Base-by-base conservation (phyloP, 2,113 vertebrate species). In the Leuciscus idus region DNA sequence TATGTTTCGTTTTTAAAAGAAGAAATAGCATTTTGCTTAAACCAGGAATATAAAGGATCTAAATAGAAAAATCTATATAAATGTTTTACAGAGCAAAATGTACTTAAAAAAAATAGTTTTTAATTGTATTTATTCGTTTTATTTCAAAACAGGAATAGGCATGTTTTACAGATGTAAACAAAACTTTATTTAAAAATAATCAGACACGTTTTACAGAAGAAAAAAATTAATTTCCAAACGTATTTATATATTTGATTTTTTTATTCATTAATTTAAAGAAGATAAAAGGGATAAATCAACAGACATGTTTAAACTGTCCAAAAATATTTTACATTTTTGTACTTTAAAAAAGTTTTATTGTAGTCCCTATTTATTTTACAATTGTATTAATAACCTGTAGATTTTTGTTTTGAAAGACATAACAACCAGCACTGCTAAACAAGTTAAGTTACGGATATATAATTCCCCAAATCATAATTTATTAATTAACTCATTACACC, bases 1-100 rank as follows among this genome's bases (percentile, higher is more conserved):
- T 85, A 62, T 50, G 74, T 85, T 57, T 84, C 48, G 46, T 68
- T 80, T 52, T 80, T 59, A 62, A 23, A 84, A n/a, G 33, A 6
- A 28, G 55, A 73, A 62, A 46, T 55, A 84, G 11, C 4, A 48
- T 57, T 68, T 9, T 55, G 17, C 46, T 70, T 79, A 17, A 52
- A 30, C 9, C n/a, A 21, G 26, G 1, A 33, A n/a, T 66, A 3
- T 28, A 79, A 46, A 48, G 8, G 43, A 15, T 17, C 10, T 5
- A 81, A 26, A 64, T 28, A 81, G n/a, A 52, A 15, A 17, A 11
- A 17, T 5, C 13, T 2, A 52, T 52, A 17, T 43, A 43, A 15
- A 73, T 46, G 19, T 6, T 79, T 79, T 6, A 55, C 48, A 36
- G 4, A 21, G 9, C 17, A n/a, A 12, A 39, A 79, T n/a, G 9